Conservation (phyloP, 2,888 invertebrate species). For the Slavum lentiscoides region DNA sequence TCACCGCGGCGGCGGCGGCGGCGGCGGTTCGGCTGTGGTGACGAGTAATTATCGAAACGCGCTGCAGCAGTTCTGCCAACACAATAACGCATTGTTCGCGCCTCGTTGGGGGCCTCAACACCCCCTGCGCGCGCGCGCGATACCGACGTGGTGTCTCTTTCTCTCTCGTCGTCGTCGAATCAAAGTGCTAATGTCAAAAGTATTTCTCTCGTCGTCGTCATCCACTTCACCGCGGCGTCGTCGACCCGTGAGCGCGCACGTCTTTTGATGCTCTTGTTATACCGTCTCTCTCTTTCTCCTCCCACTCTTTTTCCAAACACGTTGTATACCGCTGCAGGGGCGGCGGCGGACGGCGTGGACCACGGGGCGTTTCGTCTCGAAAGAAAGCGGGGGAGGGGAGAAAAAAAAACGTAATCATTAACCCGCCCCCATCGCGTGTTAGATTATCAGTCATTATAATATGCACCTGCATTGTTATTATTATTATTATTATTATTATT, state of each 20-base stretch:
- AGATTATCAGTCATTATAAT: conserved; percentile 37
- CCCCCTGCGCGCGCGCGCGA: conserved; percentile 19
- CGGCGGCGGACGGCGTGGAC: background rate
- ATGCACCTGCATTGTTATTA: conserved; percentile 14
- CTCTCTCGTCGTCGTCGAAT: background rate
- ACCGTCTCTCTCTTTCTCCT: background rate
- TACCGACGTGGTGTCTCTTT: background rate
- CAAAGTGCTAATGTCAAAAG: conserved; percentile 27
- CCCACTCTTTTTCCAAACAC: no score
- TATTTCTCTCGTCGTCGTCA: background rate
- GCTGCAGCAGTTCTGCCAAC: conserved; percentile 46
- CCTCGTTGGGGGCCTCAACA: conserved; percentile 40
- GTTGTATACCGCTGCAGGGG: no score
- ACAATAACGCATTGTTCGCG: conserved; percentile 54
- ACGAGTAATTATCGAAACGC: conserved; percentile 52
- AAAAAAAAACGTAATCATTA: conserved; percentile 28
- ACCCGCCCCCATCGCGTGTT: conserved; percentile 2
- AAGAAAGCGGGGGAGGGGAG: background rate
- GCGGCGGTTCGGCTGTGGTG: conserved; percentile 7
- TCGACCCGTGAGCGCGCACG: background rate
- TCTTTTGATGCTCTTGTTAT: conserved; percentile 18
- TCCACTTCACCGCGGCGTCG: background rate
- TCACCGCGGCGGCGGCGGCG: conserved; percentile 14
- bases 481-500: conserved; percentile 14
- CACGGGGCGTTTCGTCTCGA: conserved; percentile 11